These are phyloP conservation scores for Dryas iulia DNA, from an alignment of 1,140 invertebrate species.

Conservation along the genomic window DNA sequence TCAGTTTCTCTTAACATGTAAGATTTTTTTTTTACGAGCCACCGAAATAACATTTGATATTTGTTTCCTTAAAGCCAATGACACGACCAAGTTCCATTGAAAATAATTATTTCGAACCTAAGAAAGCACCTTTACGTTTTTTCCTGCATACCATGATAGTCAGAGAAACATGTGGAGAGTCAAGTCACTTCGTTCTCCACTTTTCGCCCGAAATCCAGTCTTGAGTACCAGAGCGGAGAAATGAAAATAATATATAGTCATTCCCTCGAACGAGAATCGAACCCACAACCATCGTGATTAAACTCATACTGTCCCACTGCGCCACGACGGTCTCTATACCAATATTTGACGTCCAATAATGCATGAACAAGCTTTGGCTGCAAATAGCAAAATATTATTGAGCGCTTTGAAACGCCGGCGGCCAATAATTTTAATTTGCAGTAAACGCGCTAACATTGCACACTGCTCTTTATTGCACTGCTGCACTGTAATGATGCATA, in stretches of 20 bases:
- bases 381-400: constrained; percentile 33
- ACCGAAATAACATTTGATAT: not conserved
- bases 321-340: too few species aligned
- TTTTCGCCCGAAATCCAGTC: too few species aligned
- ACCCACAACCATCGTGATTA: too few species aligned
- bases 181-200: too few species aligned
- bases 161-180: too few species aligned
- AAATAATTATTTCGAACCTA: not conserved
- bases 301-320: too few species aligned
- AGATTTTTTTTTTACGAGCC: not conserved
- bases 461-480: constrained; percentile 19
- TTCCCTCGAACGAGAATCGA: too few species aligned
- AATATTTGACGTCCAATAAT: constrained; percentile 1
- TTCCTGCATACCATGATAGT: too few species aligned
- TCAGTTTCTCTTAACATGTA: constrained; percentile 26
- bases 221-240: too few species aligned
- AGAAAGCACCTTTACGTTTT: too few species aligned
- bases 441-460: constrained; percentile 27
- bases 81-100: not conserved
- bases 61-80: not conserved
- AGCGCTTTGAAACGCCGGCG: constrained; percentile 30
- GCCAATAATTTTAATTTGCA: constrained; percentile 34
- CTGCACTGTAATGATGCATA: constrained; percentile 20
- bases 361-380: constrained; percentile 1
- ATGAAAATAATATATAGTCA: too few species aligned